Conservation (phyloP, 2,113 vertebrate species). For the Alectura lathami region DNA sequence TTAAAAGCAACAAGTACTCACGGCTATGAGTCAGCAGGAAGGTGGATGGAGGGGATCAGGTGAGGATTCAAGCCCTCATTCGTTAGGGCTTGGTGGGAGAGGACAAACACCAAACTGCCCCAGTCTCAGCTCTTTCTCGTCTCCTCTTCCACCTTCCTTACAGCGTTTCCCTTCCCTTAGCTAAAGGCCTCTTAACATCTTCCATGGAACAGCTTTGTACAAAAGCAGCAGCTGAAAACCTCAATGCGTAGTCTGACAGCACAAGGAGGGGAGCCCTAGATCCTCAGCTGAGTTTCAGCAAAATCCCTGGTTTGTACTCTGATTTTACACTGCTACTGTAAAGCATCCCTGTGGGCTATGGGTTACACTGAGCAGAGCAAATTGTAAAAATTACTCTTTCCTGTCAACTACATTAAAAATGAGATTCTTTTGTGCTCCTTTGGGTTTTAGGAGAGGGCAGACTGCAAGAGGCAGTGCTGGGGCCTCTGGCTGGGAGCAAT, state of each 20-base stretch:
- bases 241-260: accelerated
- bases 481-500: background rate
- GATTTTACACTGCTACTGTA: background rate
- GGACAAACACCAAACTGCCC: background rate
- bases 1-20: background rate
- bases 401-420: background rate
- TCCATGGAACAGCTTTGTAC: background rate
- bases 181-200: background rate
- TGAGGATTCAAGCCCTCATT: background rate
- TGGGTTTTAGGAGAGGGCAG: background rate
- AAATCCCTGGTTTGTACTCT: background rate
- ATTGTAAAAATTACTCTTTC: background rate
- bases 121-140: background rate
- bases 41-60: background rate
- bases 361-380: accelerated
- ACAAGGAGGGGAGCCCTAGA: background rate
- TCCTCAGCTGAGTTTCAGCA: background rate
- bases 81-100: background rate
- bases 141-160: background rate
- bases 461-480: background rate
- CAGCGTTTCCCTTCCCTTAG: background rate
- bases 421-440: background rate
- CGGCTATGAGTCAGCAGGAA: background rate
- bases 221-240: background rate
- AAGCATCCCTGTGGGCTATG: background rate